Base-by-base conservation (phyloP, 2,797 vertebrate genomes). In the Muraenolepis orangiensis region DNA sequence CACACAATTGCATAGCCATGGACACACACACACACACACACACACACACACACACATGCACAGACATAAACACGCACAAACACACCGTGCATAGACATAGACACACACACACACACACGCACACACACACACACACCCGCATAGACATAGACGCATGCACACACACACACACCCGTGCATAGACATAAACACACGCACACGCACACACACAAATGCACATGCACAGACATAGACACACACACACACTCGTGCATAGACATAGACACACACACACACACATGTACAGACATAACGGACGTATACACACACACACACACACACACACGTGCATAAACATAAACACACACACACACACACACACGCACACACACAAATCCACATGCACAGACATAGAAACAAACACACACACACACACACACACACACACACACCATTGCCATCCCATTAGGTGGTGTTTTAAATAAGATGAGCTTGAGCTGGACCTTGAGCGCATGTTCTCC, bases 401-500 rank as follows among this genome's bases (percentile, higher is more conserved):
- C 67, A 29, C 46, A 75, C 23, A 38, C 70, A 73, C 72, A 42
- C 69, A 78, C 71, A 74, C 79, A 80, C 77, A 79, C 71, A 64
- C 42, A 72, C 74, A 70, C 74, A 70, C 67, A 23, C 69, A 18
- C 38, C 31, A 23, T 14, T 38, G 40, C 23, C 36, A 76, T 77
- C 75, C 75, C 51, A 1, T 68, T 73, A 72, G 71, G 76, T 66
- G 73, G 0, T 0, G 79, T 79, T 84, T 89, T 86, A 78, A 85
- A 90, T 80, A 84, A 90, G 87, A 87, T 89, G 90, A 86, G 88
- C 76, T 85, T 81, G 81, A 75, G 81, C 80, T 86, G 89, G 81
- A 46, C 81, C 86, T 86, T 80, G 82, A 82, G 82, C 88, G 79
- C 81, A 67, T 78, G 90, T 92, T 89, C 87, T 93, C 80, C 23